Evolutionary conservation across 2,113 vertebrate species (phyloP).

Genomic region (Odocoileus virginianus): DNA sequence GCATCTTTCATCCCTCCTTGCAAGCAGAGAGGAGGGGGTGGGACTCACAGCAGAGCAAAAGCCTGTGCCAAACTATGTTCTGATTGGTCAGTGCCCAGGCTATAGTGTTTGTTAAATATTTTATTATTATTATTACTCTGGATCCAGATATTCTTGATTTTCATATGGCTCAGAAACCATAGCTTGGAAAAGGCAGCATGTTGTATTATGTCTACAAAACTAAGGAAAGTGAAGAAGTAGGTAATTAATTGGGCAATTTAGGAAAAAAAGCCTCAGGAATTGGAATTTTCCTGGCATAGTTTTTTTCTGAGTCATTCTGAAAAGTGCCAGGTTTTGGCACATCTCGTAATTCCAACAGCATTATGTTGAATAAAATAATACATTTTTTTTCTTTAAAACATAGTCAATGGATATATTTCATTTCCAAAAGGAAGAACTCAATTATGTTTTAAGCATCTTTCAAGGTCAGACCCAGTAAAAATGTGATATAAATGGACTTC

Average conservation of each 20-base stretch:
- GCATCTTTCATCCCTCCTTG: not conserved
- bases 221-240: constrained; percentile 7
- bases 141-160: constrained; percentile 7
- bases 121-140: not conserved
- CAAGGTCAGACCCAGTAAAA: constrained; percentile 40
- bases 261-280: constrained; percentile 3
- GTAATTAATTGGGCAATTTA: constrained; percentile 30
- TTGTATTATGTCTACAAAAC: not conserved
- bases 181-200: not conserved
- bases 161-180: not conserved
- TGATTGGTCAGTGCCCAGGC: not conserved
- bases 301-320: constrained; percentile 51
- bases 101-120: not conserved
- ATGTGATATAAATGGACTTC: not conserved
- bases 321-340: constrained; percentile 44
- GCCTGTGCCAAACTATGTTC: not conserved
- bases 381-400: constrained; percentile 42
- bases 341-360: constrained; percentile 16
- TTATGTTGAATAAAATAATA: constrained; percentile 45
- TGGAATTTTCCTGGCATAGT: constrained; percentile 53
- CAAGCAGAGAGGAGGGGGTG: not conserved
- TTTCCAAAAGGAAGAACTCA: constrained; percentile 25
- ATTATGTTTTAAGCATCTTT: constrained; percentile 2
- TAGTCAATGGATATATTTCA: not conserved
- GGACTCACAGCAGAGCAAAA: not conserved